Conservation (phyloP, 2,797 vertebrate species). For the Gephyroberyx darwinii region DNA sequence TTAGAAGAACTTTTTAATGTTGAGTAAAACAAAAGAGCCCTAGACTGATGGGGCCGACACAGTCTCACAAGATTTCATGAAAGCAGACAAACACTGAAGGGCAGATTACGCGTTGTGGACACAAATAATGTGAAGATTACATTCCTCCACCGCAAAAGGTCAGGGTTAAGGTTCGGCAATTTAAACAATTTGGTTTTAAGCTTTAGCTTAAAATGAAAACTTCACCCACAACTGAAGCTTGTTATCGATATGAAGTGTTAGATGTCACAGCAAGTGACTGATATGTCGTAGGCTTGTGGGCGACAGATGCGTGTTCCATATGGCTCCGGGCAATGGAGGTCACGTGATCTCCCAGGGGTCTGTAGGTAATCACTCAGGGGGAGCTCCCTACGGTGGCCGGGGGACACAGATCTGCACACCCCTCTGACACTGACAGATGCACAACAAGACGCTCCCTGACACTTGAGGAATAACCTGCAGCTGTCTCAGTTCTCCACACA, state of each 20-base stretch:
- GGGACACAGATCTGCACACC: constrained; percentile 4
- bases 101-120: too few relatives aligned
- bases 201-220: too few relatives aligned
- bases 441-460: constrained; percentile 20
- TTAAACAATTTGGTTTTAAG: too few relatives aligned
- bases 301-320: constrained; percentile 48
- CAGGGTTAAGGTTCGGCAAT: too few relatives aligned
- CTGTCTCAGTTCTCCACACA: too few relatives aligned
- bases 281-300: constrained; percentile 2
- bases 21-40: constrained; percentile 3
- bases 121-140: too few relatives aligned
- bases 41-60: background rate
- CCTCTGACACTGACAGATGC: constrained; percentile 46
- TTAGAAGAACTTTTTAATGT: background rate
- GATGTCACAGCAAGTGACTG: constrained; percentile 12
- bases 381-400: background rate
- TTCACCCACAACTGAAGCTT: background rate
- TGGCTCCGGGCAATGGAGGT: constrained; percentile 31
- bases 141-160: too few relatives aligned
- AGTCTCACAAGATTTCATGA: background rate
- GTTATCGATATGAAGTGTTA: background rate
- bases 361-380: constrained; percentile 43
- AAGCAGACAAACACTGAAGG: background rate
- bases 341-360: constrained; percentile 39
- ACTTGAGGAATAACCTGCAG: constrained; percentile 17